Evolutionary conservation across 2,113 vertebrate species (phyloP), one percentile per base, ranked within the genome.

Genomic region (Heterotilapia buettikoferi): DNA sequence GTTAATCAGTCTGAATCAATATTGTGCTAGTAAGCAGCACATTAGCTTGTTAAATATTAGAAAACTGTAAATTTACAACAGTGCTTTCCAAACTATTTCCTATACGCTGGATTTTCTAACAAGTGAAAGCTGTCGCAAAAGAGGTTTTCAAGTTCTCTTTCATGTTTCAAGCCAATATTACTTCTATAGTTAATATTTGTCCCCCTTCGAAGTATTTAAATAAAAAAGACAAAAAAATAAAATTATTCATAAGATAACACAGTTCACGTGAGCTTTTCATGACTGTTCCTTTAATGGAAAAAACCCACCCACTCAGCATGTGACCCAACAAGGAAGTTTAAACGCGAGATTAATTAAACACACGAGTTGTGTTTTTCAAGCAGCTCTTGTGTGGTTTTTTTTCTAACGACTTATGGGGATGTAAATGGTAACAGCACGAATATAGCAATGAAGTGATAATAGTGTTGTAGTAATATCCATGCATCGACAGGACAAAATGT

Each of bases 241-340:
- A 26, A 45, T 29, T 29, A 29, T 47, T 76, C 40, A 76, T 29
- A 18, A 29, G 21, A 5, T 29, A 76, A 0, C 43, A 8, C 26
- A 50, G 73, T 12, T 3, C 73, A 52, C 14, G 68, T 16, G 21
- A 43, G 38, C 13, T 26, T 71, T 73, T 26, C 21, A 0, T 16
- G 66, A 43, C 91, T 91, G 89, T 36, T 31, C 38, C 93, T 96
- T 95, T 95, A 95, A 95, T 1, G 1, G 3, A 3, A 24, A 36
- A 31, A 3, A 7, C n/a, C 38, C 83, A 59, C 93, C 94, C 84
- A 68, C 78, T 63, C 1, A 36, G 5, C 93, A 92, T 18, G 92
- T 94, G 91, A 95, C 86, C 57, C 59, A 94, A 94, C 86, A 86
- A 89, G 94, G 93, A 95, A 95, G 90, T 94, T 29, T 3, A 3